Conservation (phyloP, 1,140 invertebrate genomes). For the Calosoma granatense region DNA sequence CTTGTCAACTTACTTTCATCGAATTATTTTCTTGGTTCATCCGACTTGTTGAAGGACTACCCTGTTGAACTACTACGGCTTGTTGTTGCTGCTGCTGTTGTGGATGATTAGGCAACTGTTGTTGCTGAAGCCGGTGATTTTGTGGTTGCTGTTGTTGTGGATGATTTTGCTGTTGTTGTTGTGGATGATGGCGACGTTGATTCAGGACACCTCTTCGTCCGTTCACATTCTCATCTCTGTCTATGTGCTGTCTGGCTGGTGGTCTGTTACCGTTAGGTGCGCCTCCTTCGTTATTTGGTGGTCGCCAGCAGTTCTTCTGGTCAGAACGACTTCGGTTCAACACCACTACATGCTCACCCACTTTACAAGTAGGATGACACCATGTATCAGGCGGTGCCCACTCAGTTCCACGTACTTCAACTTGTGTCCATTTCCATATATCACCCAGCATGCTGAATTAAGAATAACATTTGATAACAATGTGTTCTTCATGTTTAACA, state of each 20-base stretch:
- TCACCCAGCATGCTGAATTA: conserved; percentile 43
- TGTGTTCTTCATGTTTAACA: not conserved
- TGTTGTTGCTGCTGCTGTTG: not conserved
- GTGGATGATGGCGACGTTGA: not conserved
- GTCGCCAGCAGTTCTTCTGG: conserved; percentile 24
- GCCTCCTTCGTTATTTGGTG: conserved; percentile 20
- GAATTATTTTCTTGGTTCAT: not conserved
- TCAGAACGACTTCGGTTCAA: conserved; percentile 44
- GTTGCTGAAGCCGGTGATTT: not conserved
- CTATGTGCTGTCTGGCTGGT: conserved; percentile 38
- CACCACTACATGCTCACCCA: conserved; percentile 56
- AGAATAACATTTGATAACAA: no score
- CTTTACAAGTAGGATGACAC: conserved; percentile 86
- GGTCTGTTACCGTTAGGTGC: conserved; percentile 33
- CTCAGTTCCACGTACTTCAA: conserved; percentile 63
- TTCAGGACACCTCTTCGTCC: conserved; percentile 50
- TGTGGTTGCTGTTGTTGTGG: not conserved
- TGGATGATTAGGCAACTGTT: no score
- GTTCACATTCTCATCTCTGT: conserved; percentile 63
- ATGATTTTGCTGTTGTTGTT: no score
- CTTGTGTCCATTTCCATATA: conserved; percentile 71
- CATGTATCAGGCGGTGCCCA: conserved; percentile 76
- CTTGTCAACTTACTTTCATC: no score
- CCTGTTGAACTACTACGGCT: not conserved
- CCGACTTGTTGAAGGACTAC: not conserved